These are phyloP conservation scores for Microcebus tavaratra DNA, from an alignment of 2,113 vertebrate genomes.

Conservation along the genomic window DNA sequence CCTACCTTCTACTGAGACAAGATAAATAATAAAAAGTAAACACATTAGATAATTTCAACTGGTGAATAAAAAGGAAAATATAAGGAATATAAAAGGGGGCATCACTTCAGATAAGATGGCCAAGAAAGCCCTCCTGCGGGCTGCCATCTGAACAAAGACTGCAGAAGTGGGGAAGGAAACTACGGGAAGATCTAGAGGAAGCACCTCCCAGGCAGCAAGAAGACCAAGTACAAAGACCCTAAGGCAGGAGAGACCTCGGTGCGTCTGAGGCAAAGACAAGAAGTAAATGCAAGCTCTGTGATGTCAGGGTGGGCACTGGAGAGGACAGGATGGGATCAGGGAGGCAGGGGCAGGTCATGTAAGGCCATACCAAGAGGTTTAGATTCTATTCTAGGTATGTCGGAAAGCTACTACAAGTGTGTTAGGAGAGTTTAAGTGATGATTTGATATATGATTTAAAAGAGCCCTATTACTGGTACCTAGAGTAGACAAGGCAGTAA, in stretches of 20 bases:
- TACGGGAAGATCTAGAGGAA: background rate
- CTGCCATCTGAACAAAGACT: background rate
- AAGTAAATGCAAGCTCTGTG: rapidly evolving
- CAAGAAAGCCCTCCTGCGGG: background rate
- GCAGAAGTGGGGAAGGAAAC: background rate
- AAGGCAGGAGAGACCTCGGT: background rate
- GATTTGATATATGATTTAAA: background rate
- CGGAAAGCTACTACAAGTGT: background rate
- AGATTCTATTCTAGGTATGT: background rate
- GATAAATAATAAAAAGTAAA: background rate
- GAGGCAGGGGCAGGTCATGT: rapidly evolving
- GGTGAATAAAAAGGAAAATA: background rate
- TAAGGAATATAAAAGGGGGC: background rate
- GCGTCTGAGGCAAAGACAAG: rapidly evolving
- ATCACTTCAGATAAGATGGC: background rate
- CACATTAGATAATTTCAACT: too few relatives aligned
- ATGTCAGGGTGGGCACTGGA: background rate
- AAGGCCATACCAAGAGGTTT: background rate
- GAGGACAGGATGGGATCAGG: background rate
- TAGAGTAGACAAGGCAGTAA: background rate
- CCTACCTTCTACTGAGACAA: background rate
- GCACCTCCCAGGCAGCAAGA: background rate
- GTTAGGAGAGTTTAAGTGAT: background rate
- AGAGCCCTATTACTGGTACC: background rate
- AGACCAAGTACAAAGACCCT: background rate